Evolutionary conservation across 2,113 vertebrate species (phyloP).

Genomic region (Macrotus californicus): DNA sequence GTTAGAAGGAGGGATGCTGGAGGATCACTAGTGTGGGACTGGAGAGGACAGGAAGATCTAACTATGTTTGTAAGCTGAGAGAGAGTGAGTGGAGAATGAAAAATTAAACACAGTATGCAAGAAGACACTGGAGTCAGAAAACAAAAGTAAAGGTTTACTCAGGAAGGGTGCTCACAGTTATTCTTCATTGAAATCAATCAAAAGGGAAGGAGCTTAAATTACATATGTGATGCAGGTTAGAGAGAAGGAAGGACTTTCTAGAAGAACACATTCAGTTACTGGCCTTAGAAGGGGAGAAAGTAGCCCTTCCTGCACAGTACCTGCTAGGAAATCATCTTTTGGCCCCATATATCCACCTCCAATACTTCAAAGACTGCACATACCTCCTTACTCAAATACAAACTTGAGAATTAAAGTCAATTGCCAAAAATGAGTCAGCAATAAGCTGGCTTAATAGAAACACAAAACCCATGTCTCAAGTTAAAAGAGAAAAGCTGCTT

Average conservation of each 20-base stretch:
- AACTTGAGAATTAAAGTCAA: constrained; percentile 68
- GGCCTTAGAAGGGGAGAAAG: background rate
- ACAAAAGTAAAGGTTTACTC: background rate
- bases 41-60: background rate
- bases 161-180: background rate
- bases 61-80: background rate
- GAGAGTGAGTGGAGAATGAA: background rate
- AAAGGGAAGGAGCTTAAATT: background rate
- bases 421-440: constrained; percentile 53
- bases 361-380: background rate
- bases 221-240: too few species aligned
- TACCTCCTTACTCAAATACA: background rate
- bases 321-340: background rate
- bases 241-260: background rate
- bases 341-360: background rate
- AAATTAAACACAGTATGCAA: background rate
- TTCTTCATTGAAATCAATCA: background rate
- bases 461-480: background rate
- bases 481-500: background rate
- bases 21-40: background rate
- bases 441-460: constrained; percentile 69
- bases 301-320: background rate
- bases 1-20: background rate
- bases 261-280: background rate
- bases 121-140: background rate